Conservation (phyloP, 2,888 invertebrate species). For the Lymantria dispar region DNA sequence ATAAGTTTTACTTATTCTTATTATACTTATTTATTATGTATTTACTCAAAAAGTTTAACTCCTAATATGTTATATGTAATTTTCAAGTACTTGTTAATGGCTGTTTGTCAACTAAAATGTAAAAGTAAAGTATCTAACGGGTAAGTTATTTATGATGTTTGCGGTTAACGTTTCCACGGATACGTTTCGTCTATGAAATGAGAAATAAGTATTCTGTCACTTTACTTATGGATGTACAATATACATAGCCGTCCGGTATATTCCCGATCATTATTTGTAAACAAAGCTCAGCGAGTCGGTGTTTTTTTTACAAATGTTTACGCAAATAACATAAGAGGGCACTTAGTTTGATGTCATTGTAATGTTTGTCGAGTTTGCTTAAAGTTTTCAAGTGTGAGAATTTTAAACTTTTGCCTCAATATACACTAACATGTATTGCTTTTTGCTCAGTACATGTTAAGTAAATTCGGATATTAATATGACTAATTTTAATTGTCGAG, state of each 20-base stretch:
- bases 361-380: slow-evolving; percentile 45
- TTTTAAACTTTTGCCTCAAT: slow-evolving; percentile 1
- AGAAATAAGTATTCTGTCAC: slow-evolving; percentile 20
- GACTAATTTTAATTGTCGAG: too few species aligned
- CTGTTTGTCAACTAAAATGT: slow-evolving; percentile 11
- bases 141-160: slow-evolving; percentile 19
- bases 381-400: slow-evolving; percentile 31
- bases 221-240: slow-evolving; percentile 20
- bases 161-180: slow-evolving; percentile 20
- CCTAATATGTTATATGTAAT: slow-evolving; percentile 9
- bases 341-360: slow-evolving; percentile 67
- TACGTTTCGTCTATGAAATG: slow-evolving; percentile 24
- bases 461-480: too few species aligned
- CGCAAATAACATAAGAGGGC: slow-evolving; percentile 60
- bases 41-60: neutral
- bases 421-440: too few species aligned
- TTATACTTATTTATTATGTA: neutral
- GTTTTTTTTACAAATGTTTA: slow-evolving; percentile 65
- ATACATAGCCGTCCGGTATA: slow-evolving; percentile 29
- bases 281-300: slow-evolving; percentile 47
- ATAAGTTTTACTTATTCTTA: neutral
- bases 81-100: slow-evolving; percentile 17
- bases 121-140: slow-evolving; percentile 10
- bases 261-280: slow-evolving; percentile 66
- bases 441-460: too few species aligned